These are phyloP conservation scores for Megalopta genalis DNA, from an alignment of 1,140 invertebrate genomes.

Conservation along the genomic window DNA sequence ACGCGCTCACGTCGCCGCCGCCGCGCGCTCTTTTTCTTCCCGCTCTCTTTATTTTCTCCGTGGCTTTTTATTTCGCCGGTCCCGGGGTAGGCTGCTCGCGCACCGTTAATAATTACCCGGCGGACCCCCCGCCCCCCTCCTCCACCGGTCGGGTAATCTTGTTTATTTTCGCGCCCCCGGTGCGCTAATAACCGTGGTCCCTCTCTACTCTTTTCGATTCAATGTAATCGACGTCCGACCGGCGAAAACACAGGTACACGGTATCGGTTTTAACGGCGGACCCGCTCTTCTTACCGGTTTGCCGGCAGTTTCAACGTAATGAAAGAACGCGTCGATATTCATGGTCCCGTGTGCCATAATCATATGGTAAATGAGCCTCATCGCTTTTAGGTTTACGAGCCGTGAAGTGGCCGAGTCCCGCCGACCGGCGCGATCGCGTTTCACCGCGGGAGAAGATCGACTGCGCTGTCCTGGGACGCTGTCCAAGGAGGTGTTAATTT, in stretches of 20 bases:
- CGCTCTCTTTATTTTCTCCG: no score
- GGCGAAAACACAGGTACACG: constrained; percentile 9
- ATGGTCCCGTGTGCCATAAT: constrained; percentile 62
- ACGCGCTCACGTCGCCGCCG: background rate
- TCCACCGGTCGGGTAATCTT: constrained; percentile 10
- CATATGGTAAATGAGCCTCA: constrained; percentile 73
- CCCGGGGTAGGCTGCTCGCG: background rate
- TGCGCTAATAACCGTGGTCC: background rate
- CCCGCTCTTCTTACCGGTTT: constrained; percentile 39
- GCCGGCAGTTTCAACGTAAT: constrained; percentile 46
- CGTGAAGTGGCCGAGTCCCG: constrained; percentile 62
- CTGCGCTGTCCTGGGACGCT: background rate
- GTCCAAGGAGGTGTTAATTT: constrained; percentile 52
- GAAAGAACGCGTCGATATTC: constrained; percentile 70
- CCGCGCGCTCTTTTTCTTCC: background rate
- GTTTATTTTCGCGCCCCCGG: constrained; percentile 33
- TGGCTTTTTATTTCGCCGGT: no score
- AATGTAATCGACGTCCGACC: constrained; percentile 5
- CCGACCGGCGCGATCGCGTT: constrained; percentile 70
- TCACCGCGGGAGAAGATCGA: constrained; percentile 52
- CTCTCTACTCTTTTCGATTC: background rate
- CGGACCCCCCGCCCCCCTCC: background rate
- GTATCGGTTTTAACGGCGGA: constrained; percentile 23
- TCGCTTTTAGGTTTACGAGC: constrained; percentile 73
- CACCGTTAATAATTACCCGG: constrained; percentile 2